Percentiles rank a stretch among this genome's conserved stretches.
Evolutionary conservation across 2,888 invertebrate genomes (phyloP).

Genomic region (Torymus texanus): DNA sequence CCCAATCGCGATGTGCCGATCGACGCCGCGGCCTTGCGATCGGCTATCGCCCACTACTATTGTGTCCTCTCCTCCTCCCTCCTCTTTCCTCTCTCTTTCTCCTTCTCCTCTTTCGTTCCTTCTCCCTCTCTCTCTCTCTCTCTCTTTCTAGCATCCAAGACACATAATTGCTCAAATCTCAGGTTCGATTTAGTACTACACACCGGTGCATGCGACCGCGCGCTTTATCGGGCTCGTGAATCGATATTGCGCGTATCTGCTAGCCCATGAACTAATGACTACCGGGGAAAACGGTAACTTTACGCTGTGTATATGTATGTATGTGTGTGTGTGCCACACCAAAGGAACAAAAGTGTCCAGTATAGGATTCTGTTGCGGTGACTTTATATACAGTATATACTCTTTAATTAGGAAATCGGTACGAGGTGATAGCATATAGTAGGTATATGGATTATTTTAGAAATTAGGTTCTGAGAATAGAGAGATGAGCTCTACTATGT

Average conservation of each 20-base stretch:
- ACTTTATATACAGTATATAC: too few relatives aligned
- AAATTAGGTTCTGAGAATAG: too few relatives aligned
- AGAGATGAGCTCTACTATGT: too few relatives aligned
- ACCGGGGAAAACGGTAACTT: conserved; percentile 55
- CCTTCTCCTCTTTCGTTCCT: too few relatives aligned
- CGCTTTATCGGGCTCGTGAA: conserved; percentile 52
- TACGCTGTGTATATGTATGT: conserved; percentile 5
- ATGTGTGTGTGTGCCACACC: too few relatives aligned
- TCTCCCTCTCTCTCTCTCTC: too few relatives aligned
- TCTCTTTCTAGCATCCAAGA: background rate
- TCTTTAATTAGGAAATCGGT: too few relatives aligned
- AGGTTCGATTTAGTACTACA: conserved; percentile 7
- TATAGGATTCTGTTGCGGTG: too few relatives aligned
- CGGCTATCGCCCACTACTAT: conserved; percentile 36
- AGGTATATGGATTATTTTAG: too few relatives aligned
- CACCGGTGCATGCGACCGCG: background rate
- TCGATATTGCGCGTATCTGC: conserved; percentile 47
- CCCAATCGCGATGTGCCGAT: conserved; percentile 42
- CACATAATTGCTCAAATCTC: conserved; percentile 55
- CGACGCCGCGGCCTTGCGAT: conserved; percentile 39
- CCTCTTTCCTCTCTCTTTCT: too few relatives aligned
- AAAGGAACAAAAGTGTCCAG: too few relatives aligned
- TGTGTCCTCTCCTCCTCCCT: background rate
- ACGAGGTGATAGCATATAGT: too few relatives aligned
- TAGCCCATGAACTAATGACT: conserved; percentile 48